phyloP scores from a whole-genome alignment of 2,113 vertebrate species.

The Nycticryphes semicollaris region DNA sequence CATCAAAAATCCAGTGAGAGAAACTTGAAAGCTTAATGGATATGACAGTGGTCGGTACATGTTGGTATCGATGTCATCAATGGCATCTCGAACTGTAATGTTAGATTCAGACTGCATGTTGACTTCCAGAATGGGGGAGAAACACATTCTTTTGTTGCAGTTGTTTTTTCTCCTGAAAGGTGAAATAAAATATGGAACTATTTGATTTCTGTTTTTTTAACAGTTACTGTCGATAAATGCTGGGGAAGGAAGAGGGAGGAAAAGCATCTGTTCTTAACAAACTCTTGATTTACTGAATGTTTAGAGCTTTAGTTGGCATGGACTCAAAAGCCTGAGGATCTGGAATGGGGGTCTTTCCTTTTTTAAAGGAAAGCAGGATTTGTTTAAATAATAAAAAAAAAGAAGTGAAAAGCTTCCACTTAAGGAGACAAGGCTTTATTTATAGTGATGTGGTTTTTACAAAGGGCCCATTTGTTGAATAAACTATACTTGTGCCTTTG shows the following conservation, averaged over 20 bases:
- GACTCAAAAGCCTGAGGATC: not conserved
- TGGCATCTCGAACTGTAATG: constrained; percentile 93
- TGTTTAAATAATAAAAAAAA: not conserved
- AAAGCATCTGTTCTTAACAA: constrained; percentile 16
- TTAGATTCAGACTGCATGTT: constrained; percentile 94
- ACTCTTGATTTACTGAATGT: not conserved
- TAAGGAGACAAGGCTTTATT: constrained; percentile 24
- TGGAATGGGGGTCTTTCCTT: constrained; percentile 2
- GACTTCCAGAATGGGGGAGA: constrained; percentile 86
- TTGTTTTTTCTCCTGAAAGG: constrained; percentile 76
- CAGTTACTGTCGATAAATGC: not conserved
- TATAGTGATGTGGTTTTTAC: constrained; percentile 23
- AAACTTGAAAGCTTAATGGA: constrained; percentile 94
- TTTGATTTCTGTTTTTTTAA: constrained; percentile 52
- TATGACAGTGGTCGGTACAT: constrained; percentile 88
- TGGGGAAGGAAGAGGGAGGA: not conserved
- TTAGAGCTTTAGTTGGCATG: constrained; percentile 32
- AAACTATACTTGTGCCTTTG: constrained; percentile 27
- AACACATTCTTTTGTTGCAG: constrained; percentile 92
- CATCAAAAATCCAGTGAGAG: constrained; percentile 95
- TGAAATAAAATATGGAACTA: constrained; percentile 71
- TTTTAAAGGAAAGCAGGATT: constrained; percentile 18
- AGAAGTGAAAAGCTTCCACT: constrained; percentile 38
- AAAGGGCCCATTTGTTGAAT: constrained; percentile 39
- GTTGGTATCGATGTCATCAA: constrained; percentile 85